Base-by-base conservation (phyloP, 2,888 invertebrate species). In the Drosophila demipolita region DNA sequence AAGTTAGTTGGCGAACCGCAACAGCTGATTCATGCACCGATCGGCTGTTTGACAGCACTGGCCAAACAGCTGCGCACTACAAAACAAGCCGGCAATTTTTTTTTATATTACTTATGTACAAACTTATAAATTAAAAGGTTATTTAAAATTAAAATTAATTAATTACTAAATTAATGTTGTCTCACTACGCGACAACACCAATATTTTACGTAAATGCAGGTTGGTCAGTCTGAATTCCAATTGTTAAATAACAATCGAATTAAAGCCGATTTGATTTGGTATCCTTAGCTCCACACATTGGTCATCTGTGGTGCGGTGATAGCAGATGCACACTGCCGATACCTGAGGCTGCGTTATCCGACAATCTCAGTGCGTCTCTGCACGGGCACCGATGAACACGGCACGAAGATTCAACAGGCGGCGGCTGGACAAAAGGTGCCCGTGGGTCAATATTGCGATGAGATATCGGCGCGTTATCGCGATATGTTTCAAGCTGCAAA, bases 381-480 rank as follows among this genome's bases (percentile, higher is more conserved):
- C 66, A 98, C 96, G 55, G 99, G 99, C 6, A 99, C 99, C 1
- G 99, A 99, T 93, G 99, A 99, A 92, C 99, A 99, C 94, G 99
- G 99, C 1, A 95, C 96, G 1, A 98, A 98, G 94, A 96, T 97
- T 73, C 96, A 96, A 92, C 95, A 96, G 91, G 96, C 97, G 0
- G 97, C 97, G 0, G 90, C 93, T 2, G 93, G 92, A 70, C 94
- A 95, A 42, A 94, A 95, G 15, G 92, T 94, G 20, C 93, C 95
- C 0, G 93, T 95, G 1, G 90, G 92, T 3, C 93, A 95, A 11
- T 98, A 98, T 93, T 99, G 98, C 90, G 93, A 94, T 32, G 92
- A 93, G 50, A 95, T 98, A 62, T 97, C 98, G 0, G 83, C 93
- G 1, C 94, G 96, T 63, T 99, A 98, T 92, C 94, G 93, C 77